These are phyloP conservation scores for Beaufortia kweichowensis DNA, from an alignment of 2,113 vertebrate genomes.

Conservation along the genomic window DNA sequence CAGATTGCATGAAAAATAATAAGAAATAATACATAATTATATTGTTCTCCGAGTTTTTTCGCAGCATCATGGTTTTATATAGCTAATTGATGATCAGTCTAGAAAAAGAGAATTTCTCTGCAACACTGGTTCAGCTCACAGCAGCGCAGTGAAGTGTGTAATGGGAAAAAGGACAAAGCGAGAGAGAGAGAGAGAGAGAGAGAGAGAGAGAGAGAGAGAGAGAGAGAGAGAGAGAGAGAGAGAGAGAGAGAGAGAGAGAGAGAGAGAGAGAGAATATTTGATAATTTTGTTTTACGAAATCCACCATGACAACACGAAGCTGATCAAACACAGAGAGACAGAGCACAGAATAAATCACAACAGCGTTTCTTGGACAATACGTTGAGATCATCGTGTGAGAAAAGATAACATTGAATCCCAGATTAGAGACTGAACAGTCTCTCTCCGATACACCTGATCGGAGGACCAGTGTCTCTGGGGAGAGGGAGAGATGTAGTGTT, in stretches of 20 bases:
- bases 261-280: conserved; percentile 53
- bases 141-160: conserved; percentile 89
- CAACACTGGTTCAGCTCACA: conserved; percentile 61
- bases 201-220: conserved; percentile 61
- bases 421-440: no score
- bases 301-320: background rate
- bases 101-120: conserved; percentile 15
- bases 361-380: background rate
- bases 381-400: conserved; percentile 13
- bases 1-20: no score
- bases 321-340: background rate
- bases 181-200: conserved; percentile 69
- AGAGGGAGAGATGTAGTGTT: conserved; percentile 48
- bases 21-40: no score
- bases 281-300: background rate
- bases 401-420: conserved; percentile 20
- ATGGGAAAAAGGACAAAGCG: conserved; percentile 82
- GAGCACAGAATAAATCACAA: background rate
- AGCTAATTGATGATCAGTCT: conserved; percentile 59
- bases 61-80: background rate
- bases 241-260: conserved; percentile 66
- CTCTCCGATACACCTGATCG: conserved; percentile 13
- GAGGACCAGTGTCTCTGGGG: conserved; percentile 34
- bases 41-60: no score
- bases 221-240: conserved; percentile 64